Conservation (phyloP, 2,888 invertebrate species). For the Zhuqinia jingwanae region DNA sequence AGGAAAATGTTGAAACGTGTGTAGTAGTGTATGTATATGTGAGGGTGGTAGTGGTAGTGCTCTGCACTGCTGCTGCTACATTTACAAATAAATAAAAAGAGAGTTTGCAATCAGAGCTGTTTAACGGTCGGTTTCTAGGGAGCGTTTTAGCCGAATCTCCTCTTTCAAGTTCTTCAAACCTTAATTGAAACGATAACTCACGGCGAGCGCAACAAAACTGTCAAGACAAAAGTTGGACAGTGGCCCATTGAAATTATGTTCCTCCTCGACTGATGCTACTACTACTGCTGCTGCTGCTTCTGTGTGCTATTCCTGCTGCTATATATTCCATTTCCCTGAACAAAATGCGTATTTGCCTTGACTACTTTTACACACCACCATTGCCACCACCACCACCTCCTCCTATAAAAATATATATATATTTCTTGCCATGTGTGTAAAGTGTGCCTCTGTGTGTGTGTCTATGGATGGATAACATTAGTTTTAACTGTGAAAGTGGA, state of each 20-base stretch:
- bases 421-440: not conserved
- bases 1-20: conserved; percentile 31
- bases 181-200: conserved; percentile 75
- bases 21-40: no score
- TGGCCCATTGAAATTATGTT: conserved; percentile 67
- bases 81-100: conserved; percentile 67
- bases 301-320: not conserved
- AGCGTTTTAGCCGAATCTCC: conserved; percentile 61
- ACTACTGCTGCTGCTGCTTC: not conserved
- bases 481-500: conserved; percentile 51
- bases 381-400: not conserved
- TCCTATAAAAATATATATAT: not conserved
- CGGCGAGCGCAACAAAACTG: conserved; percentile 67
- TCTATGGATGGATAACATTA: conserved; percentile 61
- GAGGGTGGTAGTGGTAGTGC: no score
- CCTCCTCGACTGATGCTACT: conserved; percentile 49
- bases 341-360: conserved; percentile 37
- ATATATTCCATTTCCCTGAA: conserved; percentile 7
- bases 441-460: conserved; percentile 6
- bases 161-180: conserved; percentile 68
- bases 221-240: conserved; percentile 72
- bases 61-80: conserved; percentile 29
- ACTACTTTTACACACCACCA: conserved; percentile 2
- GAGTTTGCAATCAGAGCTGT: conserved; percentile 64
- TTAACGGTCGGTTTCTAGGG: conserved; percentile 68